Percentiles rank a stretch among this genome's conserved stretches.
Conservation (phyloP, 37 sponge, comb jelly and placozoan genomes). For the Ephydatia muelleri region DNA sequence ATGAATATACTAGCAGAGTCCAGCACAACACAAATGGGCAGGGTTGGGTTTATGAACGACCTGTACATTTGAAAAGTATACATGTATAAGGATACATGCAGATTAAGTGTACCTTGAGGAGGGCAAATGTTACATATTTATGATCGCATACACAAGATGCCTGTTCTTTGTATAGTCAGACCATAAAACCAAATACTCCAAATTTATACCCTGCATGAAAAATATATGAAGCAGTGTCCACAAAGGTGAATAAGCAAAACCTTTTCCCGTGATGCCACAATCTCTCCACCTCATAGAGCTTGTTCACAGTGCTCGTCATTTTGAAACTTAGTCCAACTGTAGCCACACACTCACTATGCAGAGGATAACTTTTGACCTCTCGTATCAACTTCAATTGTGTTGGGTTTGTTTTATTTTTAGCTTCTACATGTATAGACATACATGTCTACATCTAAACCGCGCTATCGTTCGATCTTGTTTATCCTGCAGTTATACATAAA, state of each 20-base stretch:
- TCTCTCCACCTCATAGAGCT: background rate
- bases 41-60: background rate
- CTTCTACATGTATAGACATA: background rate
- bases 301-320: background rate
- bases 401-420: background rate
- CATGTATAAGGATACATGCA: background rate
- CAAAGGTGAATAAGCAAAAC: background rate
- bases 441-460: background rate
- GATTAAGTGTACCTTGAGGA: slow-evolving; percentile 1
- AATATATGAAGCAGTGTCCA: background rate
- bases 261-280: background rate
- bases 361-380: background rate
- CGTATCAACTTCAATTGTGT: background rate
- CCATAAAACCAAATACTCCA: background rate
- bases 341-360: background rate
- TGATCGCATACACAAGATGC: background rate
- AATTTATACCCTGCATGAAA: background rate
- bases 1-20: too few species aligned
- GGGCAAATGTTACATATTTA: background rate
- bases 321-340: background rate
- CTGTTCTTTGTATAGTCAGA: background rate
- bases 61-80: background rate
- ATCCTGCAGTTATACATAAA: background rate
- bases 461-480: background rate
- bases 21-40: background rate